Conservation (phyloP, 2,888 invertebrate genomes). For the Polymixis flavicincta region DNA sequence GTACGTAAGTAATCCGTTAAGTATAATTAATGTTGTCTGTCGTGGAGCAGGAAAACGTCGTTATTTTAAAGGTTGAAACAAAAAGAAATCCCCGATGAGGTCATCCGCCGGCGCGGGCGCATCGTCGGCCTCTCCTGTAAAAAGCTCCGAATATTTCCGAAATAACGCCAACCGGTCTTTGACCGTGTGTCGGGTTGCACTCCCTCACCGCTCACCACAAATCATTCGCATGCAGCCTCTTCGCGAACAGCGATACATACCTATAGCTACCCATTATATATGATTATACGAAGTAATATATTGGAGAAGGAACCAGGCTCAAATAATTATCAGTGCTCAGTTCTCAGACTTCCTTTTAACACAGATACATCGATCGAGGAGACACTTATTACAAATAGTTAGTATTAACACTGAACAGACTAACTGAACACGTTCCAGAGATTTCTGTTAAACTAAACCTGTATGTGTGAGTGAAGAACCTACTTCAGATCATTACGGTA, state of each 20-base stretch:
- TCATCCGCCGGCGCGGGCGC: conserved; percentile 77
- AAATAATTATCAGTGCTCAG: conserved; percentile 26
- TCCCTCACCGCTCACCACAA: conserved; percentile 76
- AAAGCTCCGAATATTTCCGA: conserved; percentile 84
- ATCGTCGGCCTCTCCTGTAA: conserved; percentile 74
- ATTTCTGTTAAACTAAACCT: conserved; percentile 23
- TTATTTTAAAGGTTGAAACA: conserved; percentile 68
- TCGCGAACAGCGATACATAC: conserved; percentile 56
- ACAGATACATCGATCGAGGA: conserved; percentile 16
- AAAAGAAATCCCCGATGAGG: conserved; percentile 81
- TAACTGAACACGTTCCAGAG: conserved; percentile 17
- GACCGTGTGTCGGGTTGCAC: conserved; percentile 82
- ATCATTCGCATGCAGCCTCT: conserved; percentile 78
- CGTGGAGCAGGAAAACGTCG: conserved; percentile 65
- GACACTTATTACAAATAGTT: conserved; percentile 45
- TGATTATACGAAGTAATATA: conserved; percentile 6
- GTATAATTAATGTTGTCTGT: conserved; percentile 57
- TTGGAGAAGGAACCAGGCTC: conserved; percentile 22
- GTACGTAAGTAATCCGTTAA: conserved; percentile 55
- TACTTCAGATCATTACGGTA: not conserved
- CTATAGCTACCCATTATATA: conserved; percentile 30
- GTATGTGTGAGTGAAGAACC: not conserved
- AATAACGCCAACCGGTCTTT: conserved; percentile 88
- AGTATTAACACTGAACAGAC: conserved; percentile 44
- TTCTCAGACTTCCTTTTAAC: conserved; percentile 35